These are phyloP conservation scores for Parauchenoglanis punctatus DNA, from an alignment of 2,797 vertebrate genomes.

Conservation along the genomic window DNA sequence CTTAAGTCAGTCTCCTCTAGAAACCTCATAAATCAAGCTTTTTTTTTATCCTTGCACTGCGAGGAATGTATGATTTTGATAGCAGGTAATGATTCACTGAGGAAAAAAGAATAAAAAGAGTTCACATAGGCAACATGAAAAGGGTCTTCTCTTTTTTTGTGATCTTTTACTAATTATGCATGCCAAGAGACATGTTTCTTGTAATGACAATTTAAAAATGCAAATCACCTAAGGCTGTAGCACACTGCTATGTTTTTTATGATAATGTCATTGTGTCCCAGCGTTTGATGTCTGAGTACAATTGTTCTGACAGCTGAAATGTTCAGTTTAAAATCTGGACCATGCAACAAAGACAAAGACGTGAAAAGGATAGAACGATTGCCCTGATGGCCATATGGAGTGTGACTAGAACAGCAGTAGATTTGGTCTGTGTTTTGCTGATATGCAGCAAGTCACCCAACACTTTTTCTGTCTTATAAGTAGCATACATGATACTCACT, in stretches of 20 bases:
- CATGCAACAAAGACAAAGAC: constrained; percentile 18
- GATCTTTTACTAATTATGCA: not conserved
- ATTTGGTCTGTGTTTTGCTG: not conserved
- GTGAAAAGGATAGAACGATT: not conserved
- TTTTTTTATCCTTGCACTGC: constrained; percentile 3
- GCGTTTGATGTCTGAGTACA: constrained; percentile 10
- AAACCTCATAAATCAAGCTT: constrained; percentile 35
- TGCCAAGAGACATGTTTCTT: not conserved
- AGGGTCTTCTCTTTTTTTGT: not conserved
- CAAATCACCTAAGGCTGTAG: not conserved
- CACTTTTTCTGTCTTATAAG: not conserved
- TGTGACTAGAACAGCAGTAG: not conserved
- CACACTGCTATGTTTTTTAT: constrained; percentile 7
- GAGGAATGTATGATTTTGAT: not conserved
- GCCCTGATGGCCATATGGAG: constrained; percentile 17
- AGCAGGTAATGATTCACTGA: constrained; percentile 36
- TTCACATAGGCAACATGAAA: not conserved
- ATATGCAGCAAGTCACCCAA: not conserved
- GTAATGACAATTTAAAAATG: constrained; percentile 12
- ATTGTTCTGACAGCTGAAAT: constrained; percentile 14
- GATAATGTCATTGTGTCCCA: constrained; percentile 2
- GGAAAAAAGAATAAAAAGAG: not conserved
- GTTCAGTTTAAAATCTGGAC: not conserved
- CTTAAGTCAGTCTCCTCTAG: constrained; percentile 17
- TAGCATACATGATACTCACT: not conserved